Evolutionary conservation across 2,113 vertebrate species (phyloP).

Genomic region (Mohoua ochrocephala): DNA sequence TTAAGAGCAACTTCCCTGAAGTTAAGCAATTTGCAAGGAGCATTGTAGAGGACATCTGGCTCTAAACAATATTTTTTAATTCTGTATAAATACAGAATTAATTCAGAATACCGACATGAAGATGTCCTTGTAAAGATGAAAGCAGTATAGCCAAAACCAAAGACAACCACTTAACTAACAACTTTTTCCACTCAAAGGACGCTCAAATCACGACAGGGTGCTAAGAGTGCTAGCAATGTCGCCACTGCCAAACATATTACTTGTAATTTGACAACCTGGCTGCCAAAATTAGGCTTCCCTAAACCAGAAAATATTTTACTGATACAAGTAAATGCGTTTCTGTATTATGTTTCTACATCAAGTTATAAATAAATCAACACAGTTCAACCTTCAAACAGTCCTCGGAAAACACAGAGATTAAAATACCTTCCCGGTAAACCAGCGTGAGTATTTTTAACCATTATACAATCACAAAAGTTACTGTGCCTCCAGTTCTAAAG

Average conservation of each 20-base stretch:
- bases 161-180: background rate
- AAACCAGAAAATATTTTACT: background rate
- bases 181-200: background rate
- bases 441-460: conserved; percentile 54
- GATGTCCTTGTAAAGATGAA: background rate
- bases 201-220: background rate
- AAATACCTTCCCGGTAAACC: conserved; percentile 55
- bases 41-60: background rate
- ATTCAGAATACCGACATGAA: background rate
- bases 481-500: background rate
- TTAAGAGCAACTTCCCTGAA: background rate
- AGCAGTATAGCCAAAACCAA: background rate
- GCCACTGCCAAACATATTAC: background rate
- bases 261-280: background rate
- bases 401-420: background rate
- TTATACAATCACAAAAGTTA: background rate
- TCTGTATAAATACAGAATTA: background rate
- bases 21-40: background rate
- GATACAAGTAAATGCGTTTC: background rate
- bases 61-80: background rate
- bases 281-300: background rate
- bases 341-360: background rate
- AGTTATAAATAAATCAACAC: conserved; percentile 18
- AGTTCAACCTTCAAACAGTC: background rate
- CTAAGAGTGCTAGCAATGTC: background rate